These are phyloP conservation scores for Pimephales promelas DNA, from an alignment of 2,113 vertebrate genomes.

Conservation along the genomic window DNA sequence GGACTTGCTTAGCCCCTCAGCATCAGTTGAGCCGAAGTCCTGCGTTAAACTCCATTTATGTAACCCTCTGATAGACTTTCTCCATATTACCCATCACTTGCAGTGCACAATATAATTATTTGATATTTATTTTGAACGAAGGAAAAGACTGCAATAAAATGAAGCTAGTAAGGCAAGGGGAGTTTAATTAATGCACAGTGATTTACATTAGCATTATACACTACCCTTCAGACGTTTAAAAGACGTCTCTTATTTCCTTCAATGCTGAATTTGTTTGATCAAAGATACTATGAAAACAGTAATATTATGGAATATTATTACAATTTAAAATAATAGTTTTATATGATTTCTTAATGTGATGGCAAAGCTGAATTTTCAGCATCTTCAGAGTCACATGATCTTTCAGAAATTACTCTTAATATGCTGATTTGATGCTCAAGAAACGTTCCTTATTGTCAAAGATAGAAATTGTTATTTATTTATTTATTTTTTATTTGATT, in stretches of 20 bases:
- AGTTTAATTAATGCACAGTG: neutral
- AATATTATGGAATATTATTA: neutral
- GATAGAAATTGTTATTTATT: no score
- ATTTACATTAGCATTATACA: neutral
- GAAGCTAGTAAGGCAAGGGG: neutral
- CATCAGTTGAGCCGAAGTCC: neutral
- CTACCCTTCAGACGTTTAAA: neutral
- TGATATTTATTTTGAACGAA: neutral
- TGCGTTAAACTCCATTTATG: neutral
- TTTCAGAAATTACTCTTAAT: neutral
- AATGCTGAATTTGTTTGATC: neutral
- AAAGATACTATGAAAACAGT: neutral
- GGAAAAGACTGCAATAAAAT: neutral
- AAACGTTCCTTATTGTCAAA: neutral
- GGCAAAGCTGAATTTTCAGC: neutral
- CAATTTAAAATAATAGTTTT: neutral
- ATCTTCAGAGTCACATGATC: neutral
- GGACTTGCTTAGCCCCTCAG: conserved; percentile 29
- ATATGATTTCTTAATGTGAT: neutral
- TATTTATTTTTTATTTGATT: no score
- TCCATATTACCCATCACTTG: neutral
- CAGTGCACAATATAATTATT: neutral
- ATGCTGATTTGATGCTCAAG: neutral
- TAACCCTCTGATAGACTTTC: neutral
- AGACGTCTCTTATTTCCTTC: neutral